Conservation (phyloP, 2,113 vertebrate genomes). For the Esox niger region DNA sequence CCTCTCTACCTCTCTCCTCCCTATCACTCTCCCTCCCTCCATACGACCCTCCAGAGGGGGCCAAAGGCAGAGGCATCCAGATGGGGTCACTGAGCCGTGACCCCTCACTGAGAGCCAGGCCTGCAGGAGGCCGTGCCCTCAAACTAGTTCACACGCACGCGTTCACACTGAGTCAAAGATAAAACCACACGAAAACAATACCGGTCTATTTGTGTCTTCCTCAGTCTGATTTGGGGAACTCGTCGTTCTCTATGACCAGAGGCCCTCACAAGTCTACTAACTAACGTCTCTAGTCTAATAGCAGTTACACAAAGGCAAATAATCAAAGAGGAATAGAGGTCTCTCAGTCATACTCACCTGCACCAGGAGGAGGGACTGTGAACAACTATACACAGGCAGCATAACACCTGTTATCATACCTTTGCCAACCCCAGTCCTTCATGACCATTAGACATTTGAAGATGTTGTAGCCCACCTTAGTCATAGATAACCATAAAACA, state of each 20-base stretch:
- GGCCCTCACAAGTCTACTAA: not conserved
- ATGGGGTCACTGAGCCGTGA: slow-evolving; percentile 87
- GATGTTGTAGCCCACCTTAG: not conserved
- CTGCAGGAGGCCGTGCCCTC: not conserved
- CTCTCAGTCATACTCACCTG: not conserved
- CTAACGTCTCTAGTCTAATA: not conserved
- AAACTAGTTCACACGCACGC: not conserved
- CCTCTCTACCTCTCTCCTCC: slow-evolving; percentile 18
- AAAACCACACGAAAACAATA: not conserved
- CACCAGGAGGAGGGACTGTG: not conserved
- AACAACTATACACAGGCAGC: not conserved
- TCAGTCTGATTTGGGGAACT: not conserved
- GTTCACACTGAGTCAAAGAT: not conserved
- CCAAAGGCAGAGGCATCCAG: slow-evolving; percentile 78
- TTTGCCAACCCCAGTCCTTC: not conserved
- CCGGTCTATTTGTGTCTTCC: not conserved
- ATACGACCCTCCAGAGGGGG: not conserved
- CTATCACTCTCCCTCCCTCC: not conserved
- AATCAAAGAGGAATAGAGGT: not conserved
- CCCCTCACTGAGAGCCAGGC: slow-evolving; percentile 63
- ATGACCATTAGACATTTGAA: too few species aligned
- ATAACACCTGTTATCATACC: too few species aligned
- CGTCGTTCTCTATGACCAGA: not conserved
- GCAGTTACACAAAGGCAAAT: not conserved
- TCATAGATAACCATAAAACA: not conserved